Base-by-base conservation (phyloP, 2,888 invertebrate species). In the Drosophila nigricruria region DNA sequence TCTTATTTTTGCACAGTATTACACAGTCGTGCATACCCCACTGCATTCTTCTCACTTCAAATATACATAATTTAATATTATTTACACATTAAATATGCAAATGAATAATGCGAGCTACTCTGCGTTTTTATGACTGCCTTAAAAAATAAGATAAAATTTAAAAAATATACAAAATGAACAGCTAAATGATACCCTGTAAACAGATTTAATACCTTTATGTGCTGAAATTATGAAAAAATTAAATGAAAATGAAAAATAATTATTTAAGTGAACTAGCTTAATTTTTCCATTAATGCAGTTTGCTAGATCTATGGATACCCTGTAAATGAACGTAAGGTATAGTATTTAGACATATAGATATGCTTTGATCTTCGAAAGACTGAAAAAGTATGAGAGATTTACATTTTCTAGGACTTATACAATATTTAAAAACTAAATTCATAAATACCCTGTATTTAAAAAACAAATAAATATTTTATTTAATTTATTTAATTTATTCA, bases 31-130 rank as follows among this genome's bases (percentile, higher is more conserved):
- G 14, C 16, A 42, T 12, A n/a, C 42, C 42, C 42, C 16, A n/a
- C 3, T n/a, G 9, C n/a, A 16, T 8, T 18, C 8, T 18, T 27
- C 12, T 6, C 14, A 5, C 14, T 30, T 20, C 36, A 36, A 61
- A 47, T 42, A n/a, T 18, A 12, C 10, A 43, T 43, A 23, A 30
- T 42, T 70, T 52, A 30, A 66, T 30, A 50, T 40, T 81, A 82
- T 82, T 82, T 88, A 76, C 68, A 76, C 83, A 81, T 84, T 81
- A 88, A 84, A 78, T 40, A 80, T 78, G 75, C 61, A 81, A 81
- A 85, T 88, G 81, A 86, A 81, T 88, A 70, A 89, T 86, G 72
- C 18, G 45, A 50, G 36, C 43, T 54, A 18, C 23, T 53, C 60
- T 60, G 52, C 59, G 52, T 57, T 56, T 76, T 72, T 70, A 81